Conservation (phyloP, 2,797 vertebrate genomes). For the Tinamus major region DNA sequence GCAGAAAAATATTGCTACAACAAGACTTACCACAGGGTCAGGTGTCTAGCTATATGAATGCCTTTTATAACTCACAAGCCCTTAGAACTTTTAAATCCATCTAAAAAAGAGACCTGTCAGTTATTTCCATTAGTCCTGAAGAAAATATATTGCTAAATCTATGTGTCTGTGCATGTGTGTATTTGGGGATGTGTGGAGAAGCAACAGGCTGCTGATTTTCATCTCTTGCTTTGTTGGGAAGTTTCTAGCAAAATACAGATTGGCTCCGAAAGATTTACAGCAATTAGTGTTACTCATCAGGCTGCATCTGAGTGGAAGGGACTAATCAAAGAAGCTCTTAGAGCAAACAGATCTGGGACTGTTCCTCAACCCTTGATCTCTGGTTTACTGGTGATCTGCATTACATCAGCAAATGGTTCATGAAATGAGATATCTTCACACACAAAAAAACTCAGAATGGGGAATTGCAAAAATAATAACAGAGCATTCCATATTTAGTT, state of each 20-base stretch:
- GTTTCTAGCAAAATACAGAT: neutral
- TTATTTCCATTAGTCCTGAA: neutral
- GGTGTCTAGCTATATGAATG: rapidly evolving
- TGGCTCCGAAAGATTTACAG: neutral
- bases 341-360: neutral
- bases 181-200: neutral
- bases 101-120: neutral
- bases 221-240: neutral
- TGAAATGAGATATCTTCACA: neutral
- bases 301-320: neutral
- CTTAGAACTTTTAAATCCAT: neutral
- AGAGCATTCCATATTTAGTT: neutral
- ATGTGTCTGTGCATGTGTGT: neutral
- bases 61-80: neutral
- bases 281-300: neutral
- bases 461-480: neutral
- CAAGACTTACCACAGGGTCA: neutral
- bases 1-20: neutral
- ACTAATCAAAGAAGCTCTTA: neutral
- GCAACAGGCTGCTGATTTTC: neutral
- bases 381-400: neutral
- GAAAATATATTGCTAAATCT: neutral
- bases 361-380: neutral
- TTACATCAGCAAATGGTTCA: neutral
- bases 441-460: neutral